Evolutionary conservation across 30 jellyfish, hydroid and myxozoan species (phyloP), one percentile per base, ranked within the genome.

Genomic region (Aurelia aurita): DNA sequence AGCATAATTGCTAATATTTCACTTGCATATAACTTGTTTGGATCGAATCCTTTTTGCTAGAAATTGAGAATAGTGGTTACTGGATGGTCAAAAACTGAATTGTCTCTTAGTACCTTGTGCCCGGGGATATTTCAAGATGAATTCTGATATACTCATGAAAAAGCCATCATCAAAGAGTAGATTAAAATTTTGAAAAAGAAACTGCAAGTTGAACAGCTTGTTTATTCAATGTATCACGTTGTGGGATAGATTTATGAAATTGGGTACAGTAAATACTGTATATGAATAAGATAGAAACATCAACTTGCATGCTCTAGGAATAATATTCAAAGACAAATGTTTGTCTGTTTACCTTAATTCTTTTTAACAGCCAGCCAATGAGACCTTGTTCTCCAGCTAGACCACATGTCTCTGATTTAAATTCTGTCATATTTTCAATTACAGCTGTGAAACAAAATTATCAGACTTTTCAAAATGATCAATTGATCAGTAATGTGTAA

Each of bases 341-440:
- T 3, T 10, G 7, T 19, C 61, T 10, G 44, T 66, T n/a, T 53
- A 91, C 98, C 64, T 92, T 92, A 13, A 92, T 45, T 74, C 97
- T 72, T 47, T 87, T 92, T 65, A 92, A 39, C 47, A 92, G 90
- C 98, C 98, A 92, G 18, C 89, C 92, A 28, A 92, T 74, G 13
- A 92, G 84, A 34, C 98, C 98, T 80, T 92, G 98, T 35, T 92
- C 97, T 10, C 98, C 98, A 53, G 98, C 98, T 1, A 92, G 82
- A 12, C 72, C 80, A 54, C 96, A 80, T 1, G 83, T 57, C 53
- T 92, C 97, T 7, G 98, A 87, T 72, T 81, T 95, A 49, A 92
- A 87, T 53, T 89, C 96, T 11, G 98, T 82, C 79, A 92, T 62
- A 51, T 92, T 92, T 65, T 92, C 98, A 34, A 92, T 73, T 8